phyloP scores from a whole-genome alignment of 2,797 vertebrate species.

The Mareca strepera region DNA sequence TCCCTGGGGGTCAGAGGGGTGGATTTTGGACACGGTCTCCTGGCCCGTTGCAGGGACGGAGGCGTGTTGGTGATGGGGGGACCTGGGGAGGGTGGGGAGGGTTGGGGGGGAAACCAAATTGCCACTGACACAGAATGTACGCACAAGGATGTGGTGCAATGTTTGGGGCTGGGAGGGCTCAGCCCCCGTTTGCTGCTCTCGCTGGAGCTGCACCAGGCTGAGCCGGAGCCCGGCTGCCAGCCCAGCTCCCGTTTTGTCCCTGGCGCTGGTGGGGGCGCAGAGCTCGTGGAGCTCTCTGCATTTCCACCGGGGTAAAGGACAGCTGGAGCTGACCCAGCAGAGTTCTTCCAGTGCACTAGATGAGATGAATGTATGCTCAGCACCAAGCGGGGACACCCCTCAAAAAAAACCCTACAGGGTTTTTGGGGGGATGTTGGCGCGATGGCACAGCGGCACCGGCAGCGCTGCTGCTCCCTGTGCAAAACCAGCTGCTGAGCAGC shows the following conservation, averaged over 20 bases:
- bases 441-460: too few relatives aligned
- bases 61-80: fast-evolving
- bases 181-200: neutral
- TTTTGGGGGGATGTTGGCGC: neutral
- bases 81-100: neutral
- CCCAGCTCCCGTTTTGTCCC: neutral
- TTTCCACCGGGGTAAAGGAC: neutral
- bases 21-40: neutral
- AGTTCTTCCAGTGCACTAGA: neutral
- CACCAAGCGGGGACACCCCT: neutral
- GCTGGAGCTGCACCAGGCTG: neutral
- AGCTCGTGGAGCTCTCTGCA: neutral
- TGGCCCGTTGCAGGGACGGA: fast-evolving
- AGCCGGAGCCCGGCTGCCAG: neutral
- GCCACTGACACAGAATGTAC: conserved; percentile 27
- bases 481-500: too few relatives aligned
- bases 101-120: neutral
- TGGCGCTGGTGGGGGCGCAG: neutral
- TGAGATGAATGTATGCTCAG: neutral
- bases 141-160: neutral
- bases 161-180: neutral
- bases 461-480: too few relatives aligned
- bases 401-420: too few relatives aligned
- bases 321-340: neutral
- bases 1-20: neutral